phyloP scores from a whole-genome alignment of 2,113 vertebrate genomes.

The Martes martes region DNA sequence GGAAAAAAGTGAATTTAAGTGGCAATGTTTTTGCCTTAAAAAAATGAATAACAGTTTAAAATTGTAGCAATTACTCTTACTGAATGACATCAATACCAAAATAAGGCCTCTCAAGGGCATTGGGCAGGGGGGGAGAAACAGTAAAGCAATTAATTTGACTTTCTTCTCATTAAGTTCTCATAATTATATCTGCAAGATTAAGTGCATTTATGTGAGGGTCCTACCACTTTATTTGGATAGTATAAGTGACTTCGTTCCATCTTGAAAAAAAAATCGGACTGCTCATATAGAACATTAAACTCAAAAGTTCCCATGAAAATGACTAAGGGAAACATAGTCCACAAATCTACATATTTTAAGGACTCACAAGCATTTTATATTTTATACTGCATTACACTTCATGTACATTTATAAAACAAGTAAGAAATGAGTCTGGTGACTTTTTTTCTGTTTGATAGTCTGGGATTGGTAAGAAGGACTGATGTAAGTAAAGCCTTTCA shows the following conservation, averaged over 20 bases:
- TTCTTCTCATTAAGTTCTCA: conserved; percentile 72
- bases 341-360: conserved; percentile 15
- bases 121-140: neutral
- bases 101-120: conserved; percentile 61
- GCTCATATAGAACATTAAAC: conserved; percentile 39
- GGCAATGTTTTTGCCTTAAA: neutral
- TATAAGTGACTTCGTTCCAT: conserved; percentile 50
- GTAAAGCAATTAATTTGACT: conserved; percentile 72
- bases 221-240: conserved; percentile 56
- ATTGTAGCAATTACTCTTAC: neutral
- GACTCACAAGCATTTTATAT: neutral
- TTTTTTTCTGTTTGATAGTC: neutral
- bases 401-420: conserved; percentile 21
- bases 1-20: conserved; percentile 7
- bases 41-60: conserved; percentile 5
- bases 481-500: neutral
- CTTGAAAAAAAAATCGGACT: neutral
- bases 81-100: conserved; percentile 66
- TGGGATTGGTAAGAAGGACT: neutral
- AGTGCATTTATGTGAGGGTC: conserved; percentile 61
- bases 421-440: neutral
- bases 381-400: conserved; percentile 22
- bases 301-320: conserved; percentile 42
- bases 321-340: neutral
- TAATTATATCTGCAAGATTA: conserved; percentile 74